Evolutionary conservation across 2,888 invertebrate species (phyloP).

Genomic region (Rutpela maculata): DNA sequence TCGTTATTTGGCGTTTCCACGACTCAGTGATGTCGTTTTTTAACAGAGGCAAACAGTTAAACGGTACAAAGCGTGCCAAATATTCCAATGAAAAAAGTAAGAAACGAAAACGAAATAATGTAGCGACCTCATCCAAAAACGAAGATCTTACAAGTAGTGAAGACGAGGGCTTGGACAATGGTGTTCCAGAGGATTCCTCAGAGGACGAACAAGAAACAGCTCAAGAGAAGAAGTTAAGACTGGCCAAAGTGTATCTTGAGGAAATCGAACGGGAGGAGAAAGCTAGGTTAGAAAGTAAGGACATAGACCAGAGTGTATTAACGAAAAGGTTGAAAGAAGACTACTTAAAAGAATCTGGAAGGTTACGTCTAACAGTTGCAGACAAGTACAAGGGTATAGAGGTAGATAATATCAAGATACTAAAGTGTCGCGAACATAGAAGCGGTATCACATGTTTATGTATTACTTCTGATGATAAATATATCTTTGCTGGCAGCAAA

Average conservation of each 20-base stretch:
- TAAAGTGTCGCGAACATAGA: slow-evolving; percentile 87
- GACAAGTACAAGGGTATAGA: slow-evolving; percentile 76
- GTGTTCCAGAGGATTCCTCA: slow-evolving; percentile 72
- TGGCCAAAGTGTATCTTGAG: slow-evolving; percentile 92
- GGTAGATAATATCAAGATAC: slow-evolving; percentile 70
- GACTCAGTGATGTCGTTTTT: slow-evolving; percentile 67
- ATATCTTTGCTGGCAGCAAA: slow-evolving; percentile 90
- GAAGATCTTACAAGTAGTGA: slow-evolving; percentile 82
- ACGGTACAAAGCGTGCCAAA: slow-evolving; percentile 57
- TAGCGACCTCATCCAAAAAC: slow-evolving; percentile 64
- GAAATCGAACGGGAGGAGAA: slow-evolving; percentile 90
- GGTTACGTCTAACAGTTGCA: slow-evolving; percentile 85
- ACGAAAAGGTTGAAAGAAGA: slow-evolving; percentile 88
- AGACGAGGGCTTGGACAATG: slow-evolving; percentile 78
- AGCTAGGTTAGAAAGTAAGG: slow-evolving; percentile 80
- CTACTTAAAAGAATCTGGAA: slow-evolving; percentile 90
- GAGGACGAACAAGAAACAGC: slow-evolving; percentile 87
- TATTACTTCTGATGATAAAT: slow-evolving; percentile 83
- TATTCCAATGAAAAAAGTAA: slow-evolving; percentile 56
- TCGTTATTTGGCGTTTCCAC: neutral
- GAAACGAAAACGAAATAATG: slow-evolving; percentile 58
- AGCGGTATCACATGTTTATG: slow-evolving; percentile 88
- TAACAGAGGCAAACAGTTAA: slow-evolving; percentile 65
- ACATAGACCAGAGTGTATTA: slow-evolving; percentile 81
- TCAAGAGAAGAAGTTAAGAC: slow-evolving; percentile 91